Conservation (phyloP, 2,888 invertebrate genomes). For the Fissipunctia ypsillon region DNA sequence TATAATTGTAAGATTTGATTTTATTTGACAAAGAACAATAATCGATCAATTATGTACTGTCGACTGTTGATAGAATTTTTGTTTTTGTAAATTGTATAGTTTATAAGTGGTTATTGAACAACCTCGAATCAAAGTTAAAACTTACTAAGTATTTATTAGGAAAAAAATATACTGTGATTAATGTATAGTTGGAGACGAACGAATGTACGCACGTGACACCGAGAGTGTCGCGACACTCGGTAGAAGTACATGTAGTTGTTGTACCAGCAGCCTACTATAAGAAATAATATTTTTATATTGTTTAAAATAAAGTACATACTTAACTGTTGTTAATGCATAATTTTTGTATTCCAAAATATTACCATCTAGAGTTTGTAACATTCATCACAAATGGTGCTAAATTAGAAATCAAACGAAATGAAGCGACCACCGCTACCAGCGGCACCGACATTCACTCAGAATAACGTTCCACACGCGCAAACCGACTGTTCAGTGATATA, state of each 20-base stretch:
- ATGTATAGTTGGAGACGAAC: constrained; percentile 69
- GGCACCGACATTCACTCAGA: constrained; percentile 37
- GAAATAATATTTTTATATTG: constrained; percentile 89
- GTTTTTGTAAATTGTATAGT: constrained; percentile 87
- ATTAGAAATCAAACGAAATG: constrained; percentile 71
- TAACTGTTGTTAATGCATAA: constrained; percentile 83
- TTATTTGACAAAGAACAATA: constrained; percentile 79
- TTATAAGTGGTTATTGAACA: constrained; percentile 86
- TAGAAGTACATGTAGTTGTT: constrained; percentile 72
- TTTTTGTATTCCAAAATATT: constrained; percentile 81
- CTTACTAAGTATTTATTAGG: constrained; percentile 85
- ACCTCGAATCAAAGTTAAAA: constrained; percentile 82
- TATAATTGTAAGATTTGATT: constrained; percentile 78
- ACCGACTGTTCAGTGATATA: constrained; percentile 10
- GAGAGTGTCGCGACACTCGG: constrained; percentile 12
- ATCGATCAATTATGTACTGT: constrained; percentile 78
- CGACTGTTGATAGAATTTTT: constrained; percentile 81
- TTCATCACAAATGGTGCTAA: constrained; percentile 87
- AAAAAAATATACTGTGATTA: constrained; percentile 85
- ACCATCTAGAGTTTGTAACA: constrained; percentile 69
- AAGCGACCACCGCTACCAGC: constrained; percentile 21
- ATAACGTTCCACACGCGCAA: constrained; percentile 61
- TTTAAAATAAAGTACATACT: constrained; percentile 87
- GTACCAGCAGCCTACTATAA: constrained; percentile 83
- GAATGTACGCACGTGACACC: constrained; percentile 63